A percentile compares a stretch with the other conserved stretches of the same genome.
These are phyloP conservation scores for Actinernus sp. DNA, from an alignment of 92 coral and sea anemone genomes.

Conservation along the genomic window DNA sequence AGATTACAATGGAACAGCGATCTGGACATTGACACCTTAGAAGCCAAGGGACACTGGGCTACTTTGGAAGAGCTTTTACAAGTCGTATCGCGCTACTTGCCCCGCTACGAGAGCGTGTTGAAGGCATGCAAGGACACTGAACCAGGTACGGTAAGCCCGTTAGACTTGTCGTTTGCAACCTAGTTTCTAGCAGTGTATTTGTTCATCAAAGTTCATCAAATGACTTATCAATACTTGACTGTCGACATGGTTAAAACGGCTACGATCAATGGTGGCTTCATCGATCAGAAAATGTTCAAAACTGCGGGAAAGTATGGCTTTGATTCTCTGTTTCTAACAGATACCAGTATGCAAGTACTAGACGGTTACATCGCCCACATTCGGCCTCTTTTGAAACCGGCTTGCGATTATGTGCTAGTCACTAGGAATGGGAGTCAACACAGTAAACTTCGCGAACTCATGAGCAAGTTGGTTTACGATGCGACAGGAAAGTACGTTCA, in stretches of 20 bases:
- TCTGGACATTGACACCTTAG: constrained; percentile 59
- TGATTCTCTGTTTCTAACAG: constrained; percentile 25
- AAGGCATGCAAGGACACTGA: constrained; percentile 5
- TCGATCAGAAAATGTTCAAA: constrained; percentile 45
- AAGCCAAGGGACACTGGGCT: constrained; percentile 62
- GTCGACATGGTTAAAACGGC: constrained; percentile 29
- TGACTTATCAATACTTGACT: constrained; percentile 51
- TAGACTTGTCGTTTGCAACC: constrained; percentile 48
- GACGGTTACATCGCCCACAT: constrained; percentile 33
- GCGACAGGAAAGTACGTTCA: constrained; percentile 57
- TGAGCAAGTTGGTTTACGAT: constrained; percentile 40
- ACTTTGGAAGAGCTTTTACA: constrained; percentile 45
- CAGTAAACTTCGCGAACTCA: constrained; percentile 17
- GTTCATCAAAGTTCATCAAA: constrained; percentile 41
- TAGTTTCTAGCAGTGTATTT: constrained; percentile 31
- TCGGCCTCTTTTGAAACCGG: constrained; percentile 42
- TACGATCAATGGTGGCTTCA: constrained; percentile 31
- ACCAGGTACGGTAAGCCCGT: constrained; percentile 17
- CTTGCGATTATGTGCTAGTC: constrained; percentile 44
- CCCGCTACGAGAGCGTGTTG: constrained; percentile 28
- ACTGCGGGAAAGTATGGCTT: constrained; percentile 45
- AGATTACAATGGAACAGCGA: constrained; percentile 49
- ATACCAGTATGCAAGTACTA: constrained; percentile 32
- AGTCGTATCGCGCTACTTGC: constrained; percentile 36
- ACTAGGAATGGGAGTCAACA: constrained; percentile 25